These are phyloP conservation scores for Uria aalge DNA, from an alignment of 2,113 vertebrate species.

Conservation along the genomic window DNA sequence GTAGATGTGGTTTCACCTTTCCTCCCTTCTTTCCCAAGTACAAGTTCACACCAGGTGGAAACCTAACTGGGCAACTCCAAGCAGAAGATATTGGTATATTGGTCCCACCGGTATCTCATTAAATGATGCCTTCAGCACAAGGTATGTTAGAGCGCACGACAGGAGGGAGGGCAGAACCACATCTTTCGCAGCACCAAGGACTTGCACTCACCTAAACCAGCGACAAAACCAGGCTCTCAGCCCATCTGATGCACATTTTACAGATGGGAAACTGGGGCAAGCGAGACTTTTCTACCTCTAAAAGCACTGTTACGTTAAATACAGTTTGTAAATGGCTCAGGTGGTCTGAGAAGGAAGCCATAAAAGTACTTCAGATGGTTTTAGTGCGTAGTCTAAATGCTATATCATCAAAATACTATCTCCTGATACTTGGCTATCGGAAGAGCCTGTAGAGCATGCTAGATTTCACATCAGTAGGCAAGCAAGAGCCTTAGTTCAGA, in stretches of 20 bases:
- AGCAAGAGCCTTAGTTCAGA: neutral
- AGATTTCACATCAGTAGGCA: neutral
- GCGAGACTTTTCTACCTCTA: neutral
- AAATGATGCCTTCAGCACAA: neutral
- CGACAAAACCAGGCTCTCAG: neutral
- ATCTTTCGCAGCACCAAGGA: neutral
- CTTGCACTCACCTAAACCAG: neutral
- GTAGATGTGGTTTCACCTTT: neutral
- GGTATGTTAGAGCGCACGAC: fast-evolving
- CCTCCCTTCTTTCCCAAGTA: neutral
- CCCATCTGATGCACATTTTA: neutral
- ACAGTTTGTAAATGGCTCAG: neutral
- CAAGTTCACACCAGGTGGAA: neutral
- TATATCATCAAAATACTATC: neutral
- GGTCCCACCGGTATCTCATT: too few species aligned
- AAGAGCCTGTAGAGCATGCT: neutral
- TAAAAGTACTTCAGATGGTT: neutral
- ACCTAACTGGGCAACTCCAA: neutral
- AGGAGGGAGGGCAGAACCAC: neutral
- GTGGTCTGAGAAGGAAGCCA: neutral
- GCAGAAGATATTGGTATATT: neutral
- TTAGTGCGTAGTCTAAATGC: neutral
- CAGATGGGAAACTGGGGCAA: neutral
- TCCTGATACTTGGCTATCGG: neutral
- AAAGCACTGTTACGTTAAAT: neutral